Evolutionary conservation across 1,140 invertebrate species (phyloP).

Genomic region (Antheraea pernyi): DNA sequence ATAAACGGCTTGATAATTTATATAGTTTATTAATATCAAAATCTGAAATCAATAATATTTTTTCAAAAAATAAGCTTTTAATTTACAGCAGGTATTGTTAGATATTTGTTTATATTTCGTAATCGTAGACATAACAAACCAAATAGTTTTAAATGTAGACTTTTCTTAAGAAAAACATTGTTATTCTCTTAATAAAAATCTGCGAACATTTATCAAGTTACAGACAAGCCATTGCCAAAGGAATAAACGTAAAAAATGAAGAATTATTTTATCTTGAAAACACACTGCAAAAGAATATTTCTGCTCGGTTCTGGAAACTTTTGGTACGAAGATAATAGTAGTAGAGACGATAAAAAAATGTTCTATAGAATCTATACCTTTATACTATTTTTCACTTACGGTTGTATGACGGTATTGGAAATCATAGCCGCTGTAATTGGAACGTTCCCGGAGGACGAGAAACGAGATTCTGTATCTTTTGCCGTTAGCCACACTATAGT

Average conservation of each 20-base stretch:
- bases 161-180: no score
- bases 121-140: no score
- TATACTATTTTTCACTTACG: slow-evolving; percentile 44
- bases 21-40: no score
- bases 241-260: slow-evolving; percentile 42
- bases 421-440: slow-evolving; percentile 54
- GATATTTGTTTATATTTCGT: no score
- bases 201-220: background rate
- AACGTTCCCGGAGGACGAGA: slow-evolving; percentile 57
- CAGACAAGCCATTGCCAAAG: background rate
- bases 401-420: slow-evolving; percentile 57
- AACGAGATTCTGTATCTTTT: slow-evolving; percentile 55
- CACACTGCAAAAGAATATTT: slow-evolving; percentile 49
- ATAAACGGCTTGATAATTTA: no score
- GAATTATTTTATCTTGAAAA: slow-evolving; percentile 52
- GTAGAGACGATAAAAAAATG: slow-evolving; percentile 43
- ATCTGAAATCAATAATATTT: no score
- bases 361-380: slow-evolving; percentile 41
- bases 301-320: slow-evolving; percentile 58
- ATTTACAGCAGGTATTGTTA: no score
- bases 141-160: no score
- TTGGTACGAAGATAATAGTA: slow-evolving; percentile 53
- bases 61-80: no score
- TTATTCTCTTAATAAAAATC: background rate
- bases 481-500: slow-evolving; percentile 61